A percentile compares a stretch with the other conserved stretches of the same genome.
These are phyloP conservation scores for Notechis scutatus DNA, from an alignment of 2,113 vertebrate species.

Conservation along the genomic window DNA sequence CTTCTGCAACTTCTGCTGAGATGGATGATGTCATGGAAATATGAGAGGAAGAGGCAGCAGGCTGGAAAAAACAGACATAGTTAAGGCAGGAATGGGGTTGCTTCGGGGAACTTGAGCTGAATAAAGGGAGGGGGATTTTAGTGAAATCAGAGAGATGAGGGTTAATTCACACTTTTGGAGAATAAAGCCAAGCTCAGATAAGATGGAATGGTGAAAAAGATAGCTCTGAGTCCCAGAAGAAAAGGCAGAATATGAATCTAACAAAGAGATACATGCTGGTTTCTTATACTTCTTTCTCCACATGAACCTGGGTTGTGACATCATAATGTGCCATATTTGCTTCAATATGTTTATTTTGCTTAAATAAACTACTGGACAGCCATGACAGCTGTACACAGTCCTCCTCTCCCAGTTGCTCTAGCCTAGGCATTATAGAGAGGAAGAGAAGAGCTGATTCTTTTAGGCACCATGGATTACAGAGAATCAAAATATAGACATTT, in stretches of 20 bases:
- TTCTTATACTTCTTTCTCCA: background rate
- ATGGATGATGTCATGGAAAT: conserved; percentile 23
- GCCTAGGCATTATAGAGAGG: background rate
- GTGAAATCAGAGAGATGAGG: background rate
- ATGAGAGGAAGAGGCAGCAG: conserved; percentile 14
- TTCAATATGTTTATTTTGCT: no score
- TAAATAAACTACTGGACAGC: background rate
- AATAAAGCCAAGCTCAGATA: background rate
- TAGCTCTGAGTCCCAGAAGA: background rate
- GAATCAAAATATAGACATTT: background rate
- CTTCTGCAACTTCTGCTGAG: conserved; percentile 28
- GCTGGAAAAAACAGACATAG: conserved; percentile 39
- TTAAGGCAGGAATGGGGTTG: conserved; percentile 21
- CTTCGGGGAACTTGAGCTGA: background rate
- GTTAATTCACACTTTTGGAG: background rate
- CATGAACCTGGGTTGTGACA: background rate
- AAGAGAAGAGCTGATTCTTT: background rate
- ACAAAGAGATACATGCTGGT: background rate
- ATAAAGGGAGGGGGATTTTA: fast-evolving
- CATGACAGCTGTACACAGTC: background rate
- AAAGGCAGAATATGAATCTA: background rate
- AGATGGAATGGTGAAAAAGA: background rate
- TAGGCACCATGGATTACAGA: background rate
- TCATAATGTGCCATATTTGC: background rate
- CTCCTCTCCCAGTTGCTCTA: no score